These are phyloP conservation scores for Leucozona laternaria DNA, from an alignment of 2,888 invertebrate species.

Conservation along the genomic window DNA sequence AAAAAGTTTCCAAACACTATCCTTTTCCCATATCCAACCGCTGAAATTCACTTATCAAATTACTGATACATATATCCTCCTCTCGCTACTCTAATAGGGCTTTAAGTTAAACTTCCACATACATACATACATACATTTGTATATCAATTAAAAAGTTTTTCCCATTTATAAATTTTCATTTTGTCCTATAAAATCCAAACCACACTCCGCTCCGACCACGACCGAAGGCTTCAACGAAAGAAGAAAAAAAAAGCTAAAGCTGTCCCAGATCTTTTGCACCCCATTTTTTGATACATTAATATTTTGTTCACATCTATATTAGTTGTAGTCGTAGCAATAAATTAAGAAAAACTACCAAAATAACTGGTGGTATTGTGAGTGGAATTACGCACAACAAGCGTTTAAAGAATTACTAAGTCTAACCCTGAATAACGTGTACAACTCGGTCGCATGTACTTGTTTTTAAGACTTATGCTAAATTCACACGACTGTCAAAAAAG, in stretches of 20 bases:
- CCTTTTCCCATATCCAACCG: conserved; percentile 22
- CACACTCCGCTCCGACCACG: no score
- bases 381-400: conserved; percentile 45
- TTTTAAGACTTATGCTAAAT: neutral
- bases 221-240: no score
- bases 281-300: conserved; percentile 18
- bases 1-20: neutral
- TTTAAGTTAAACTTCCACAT: conserved; percentile 58
- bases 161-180: conserved; percentile 69
- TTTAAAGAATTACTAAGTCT: conserved; percentile 29
- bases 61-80: conserved; percentile 24
- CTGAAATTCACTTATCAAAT: conserved; percentile 69
- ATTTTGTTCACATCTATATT: conserved; percentile 24
- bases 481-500: no score
- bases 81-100: conserved; percentile 47
- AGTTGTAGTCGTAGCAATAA: neutral
- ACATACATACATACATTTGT: neutral
- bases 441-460: neutral
- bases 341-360: conserved; percentile 26
- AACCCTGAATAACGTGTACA: neutral
- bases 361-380: conserved; percentile 37
- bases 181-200: conserved; percentile 37
- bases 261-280: conserved; percentile 35
- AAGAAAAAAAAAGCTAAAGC: conserved; percentile 47
- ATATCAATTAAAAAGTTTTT: conserved; percentile 77